These are phyloP conservation scores for Drosophila phalerata DNA, from an alignment of 2,888 invertebrate genomes.

Conservation along the genomic window DNA sequence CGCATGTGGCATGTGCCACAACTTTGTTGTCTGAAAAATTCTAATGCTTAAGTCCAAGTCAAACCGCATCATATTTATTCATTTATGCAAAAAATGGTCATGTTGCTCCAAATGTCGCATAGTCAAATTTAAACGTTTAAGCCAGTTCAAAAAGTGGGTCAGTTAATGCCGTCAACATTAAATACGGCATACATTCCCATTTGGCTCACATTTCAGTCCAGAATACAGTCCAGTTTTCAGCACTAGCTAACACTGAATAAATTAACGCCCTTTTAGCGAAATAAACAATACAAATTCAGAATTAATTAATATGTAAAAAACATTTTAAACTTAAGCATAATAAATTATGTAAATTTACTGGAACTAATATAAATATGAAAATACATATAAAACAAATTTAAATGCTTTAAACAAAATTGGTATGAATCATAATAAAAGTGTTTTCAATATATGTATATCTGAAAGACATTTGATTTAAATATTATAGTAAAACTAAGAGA, in stretches of 20 bases:
- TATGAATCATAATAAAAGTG: too few relatives aligned
- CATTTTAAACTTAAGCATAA: neutral
- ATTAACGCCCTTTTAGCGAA: conserved; percentile 31
- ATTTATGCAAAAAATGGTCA: conserved; percentile 73
- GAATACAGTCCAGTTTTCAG: conserved; percentile 11
- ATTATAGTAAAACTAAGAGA: too few relatives aligned
- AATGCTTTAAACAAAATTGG: too few relatives aligned
- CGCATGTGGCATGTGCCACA: conserved; percentile 30
- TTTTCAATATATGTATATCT: too few relatives aligned
- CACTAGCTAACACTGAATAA: conserved; percentile 33
- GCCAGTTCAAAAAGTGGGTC: conserved; percentile 59
- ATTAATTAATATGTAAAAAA: conserved; percentile 24
- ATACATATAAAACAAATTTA: too few relatives aligned
- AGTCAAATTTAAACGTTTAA: conserved; percentile 72
- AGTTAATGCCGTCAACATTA: conserved; percentile 62
- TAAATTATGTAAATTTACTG: neutral
- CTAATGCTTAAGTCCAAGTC: conserved; percentile 21
- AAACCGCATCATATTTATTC: conserved; percentile 52
- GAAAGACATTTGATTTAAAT: too few relatives aligned
- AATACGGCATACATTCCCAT: conserved; percentile 27
- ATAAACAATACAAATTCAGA: conserved; percentile 23
- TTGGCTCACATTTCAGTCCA: conserved; percentile 25
- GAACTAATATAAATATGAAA: neutral
- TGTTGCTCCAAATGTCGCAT: conserved; percentile 47
- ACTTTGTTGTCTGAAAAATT: conserved; percentile 12